These are phyloP conservation scores for Artemia sinica DNA, from an alignment of 2,888 invertebrate species.

Conservation along the genomic window DNA sequence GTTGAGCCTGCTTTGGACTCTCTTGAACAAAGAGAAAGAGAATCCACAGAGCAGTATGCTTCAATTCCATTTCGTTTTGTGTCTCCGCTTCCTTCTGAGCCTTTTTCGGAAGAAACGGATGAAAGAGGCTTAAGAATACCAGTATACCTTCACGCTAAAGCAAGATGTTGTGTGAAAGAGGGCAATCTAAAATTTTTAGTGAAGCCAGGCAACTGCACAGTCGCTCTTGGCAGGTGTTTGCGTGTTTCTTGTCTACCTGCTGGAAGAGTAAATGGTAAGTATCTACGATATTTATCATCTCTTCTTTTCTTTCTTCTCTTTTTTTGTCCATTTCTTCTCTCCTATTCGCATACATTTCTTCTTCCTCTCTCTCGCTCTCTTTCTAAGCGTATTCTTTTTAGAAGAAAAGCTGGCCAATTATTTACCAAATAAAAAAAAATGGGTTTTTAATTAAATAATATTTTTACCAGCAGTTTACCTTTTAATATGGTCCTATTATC, in stretches of 20 bases:
- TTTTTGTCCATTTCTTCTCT: too few species aligned
- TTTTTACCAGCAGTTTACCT: too few species aligned
- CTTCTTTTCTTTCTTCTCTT: too few species aligned
- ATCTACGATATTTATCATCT: neutral
- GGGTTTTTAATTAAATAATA: too few species aligned
- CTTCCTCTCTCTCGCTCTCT: too few species aligned
- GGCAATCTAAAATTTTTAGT: neutral
- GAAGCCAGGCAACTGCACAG: neutral
- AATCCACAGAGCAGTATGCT: conserved; percentile 9
- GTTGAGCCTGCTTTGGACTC: neutral
- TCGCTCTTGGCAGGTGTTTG: conserved; percentile 2
- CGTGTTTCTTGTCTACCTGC: neutral
- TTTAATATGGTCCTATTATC: too few species aligned
- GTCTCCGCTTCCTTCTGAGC: neutral
- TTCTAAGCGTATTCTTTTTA: too few species aligned
- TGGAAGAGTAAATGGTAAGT: neutral
- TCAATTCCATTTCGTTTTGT: neutral
- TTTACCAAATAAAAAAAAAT: too few species aligned
- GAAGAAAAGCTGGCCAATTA: too few species aligned
- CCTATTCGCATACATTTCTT: too few species aligned
- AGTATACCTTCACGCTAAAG: neutral
- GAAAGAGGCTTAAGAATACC: neutral
- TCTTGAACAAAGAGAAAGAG: neutral
- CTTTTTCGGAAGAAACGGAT: neutral
- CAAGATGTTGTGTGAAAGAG: neutral